phyloP scores from a whole-genome alignment of 2,797 vertebrate species.

The Benthosema pterotum region DNA sequence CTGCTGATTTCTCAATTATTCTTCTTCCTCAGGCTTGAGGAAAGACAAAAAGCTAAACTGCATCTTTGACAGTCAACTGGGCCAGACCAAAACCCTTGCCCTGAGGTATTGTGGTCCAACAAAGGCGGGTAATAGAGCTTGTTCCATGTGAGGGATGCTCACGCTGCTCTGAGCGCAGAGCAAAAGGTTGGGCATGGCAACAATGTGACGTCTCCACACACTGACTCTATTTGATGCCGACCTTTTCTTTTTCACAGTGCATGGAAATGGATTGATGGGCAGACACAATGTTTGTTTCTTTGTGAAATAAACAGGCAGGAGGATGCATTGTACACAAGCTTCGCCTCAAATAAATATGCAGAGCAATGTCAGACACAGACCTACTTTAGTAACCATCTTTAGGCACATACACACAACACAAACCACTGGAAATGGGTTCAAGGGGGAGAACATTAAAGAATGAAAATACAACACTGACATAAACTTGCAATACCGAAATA shows the following conservation, averaged over 20 bases:
- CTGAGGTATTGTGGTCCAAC: slow-evolving; percentile 61
- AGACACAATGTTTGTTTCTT: slow-evolving; percentile 15
- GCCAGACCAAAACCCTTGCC: slow-evolving; percentile 61
- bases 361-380: slow-evolving; percentile 8
- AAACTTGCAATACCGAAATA: not conserved
- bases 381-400: slow-evolving; percentile 7
- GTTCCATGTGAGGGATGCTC: slow-evolving; percentile 41
- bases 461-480: not conserved
- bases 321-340: slow-evolving; percentile 13
- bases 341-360: slow-evolving; percentile 23
- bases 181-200: slow-evolving; percentile 54
- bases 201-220: slow-evolving; percentile 37
- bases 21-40: slow-evolving; percentile 68
- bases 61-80: slow-evolving; percentile 74
- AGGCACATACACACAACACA: not conserved
- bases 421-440: not conserved
- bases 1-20: slow-evolving; percentile 86
- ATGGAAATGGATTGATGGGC: slow-evolving; percentile 38
- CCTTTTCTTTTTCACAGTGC: slow-evolving; percentile 40
- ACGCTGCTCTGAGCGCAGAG: slow-evolving; percentile 46
- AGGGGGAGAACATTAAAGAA: not conserved
- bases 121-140: slow-evolving; percentile 61
- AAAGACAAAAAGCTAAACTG: slow-evolving; percentile 71
- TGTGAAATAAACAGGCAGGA: slow-evolving; percentile 30
- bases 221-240: slow-evolving; percentile 30